Conservation (phyloP, 2,113 vertebrate species). For the Microcebus griseorufus region DNA sequence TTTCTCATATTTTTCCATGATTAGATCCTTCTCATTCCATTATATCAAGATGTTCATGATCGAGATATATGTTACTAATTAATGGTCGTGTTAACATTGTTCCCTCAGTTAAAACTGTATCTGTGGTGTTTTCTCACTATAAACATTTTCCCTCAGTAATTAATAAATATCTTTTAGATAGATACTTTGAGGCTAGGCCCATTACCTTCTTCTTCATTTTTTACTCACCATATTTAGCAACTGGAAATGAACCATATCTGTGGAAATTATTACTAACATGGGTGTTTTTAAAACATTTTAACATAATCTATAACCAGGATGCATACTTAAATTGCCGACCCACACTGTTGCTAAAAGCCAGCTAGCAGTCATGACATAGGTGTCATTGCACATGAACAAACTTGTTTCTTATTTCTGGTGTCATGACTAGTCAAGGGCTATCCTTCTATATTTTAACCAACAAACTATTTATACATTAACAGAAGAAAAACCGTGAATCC, state of each 20-base stretch:
- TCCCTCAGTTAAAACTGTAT: background rate
- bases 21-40: background rate
- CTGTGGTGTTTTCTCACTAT: background rate
- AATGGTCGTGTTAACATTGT: background rate
- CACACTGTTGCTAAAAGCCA: background rate
- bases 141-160: background rate
- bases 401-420: background rate
- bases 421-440: background rate
- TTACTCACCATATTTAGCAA: background rate
- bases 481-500: background rate
- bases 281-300: background rate
- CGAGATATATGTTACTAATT: background rate
- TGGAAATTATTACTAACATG: background rate
- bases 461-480: background rate
- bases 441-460: background rate
- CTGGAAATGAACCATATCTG: background rate
- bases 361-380: no score
- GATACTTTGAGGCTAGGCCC: background rate
- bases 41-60: background rate
- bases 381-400: background rate
- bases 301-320: background rate
- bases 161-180: background rate
- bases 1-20: background rate
- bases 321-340: background rate
- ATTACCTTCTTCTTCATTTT: background rate